Evolutionary conservation across 2,113 vertebrate species (phyloP).

Genomic region (Cyanoderma ruficeps): DNA sequence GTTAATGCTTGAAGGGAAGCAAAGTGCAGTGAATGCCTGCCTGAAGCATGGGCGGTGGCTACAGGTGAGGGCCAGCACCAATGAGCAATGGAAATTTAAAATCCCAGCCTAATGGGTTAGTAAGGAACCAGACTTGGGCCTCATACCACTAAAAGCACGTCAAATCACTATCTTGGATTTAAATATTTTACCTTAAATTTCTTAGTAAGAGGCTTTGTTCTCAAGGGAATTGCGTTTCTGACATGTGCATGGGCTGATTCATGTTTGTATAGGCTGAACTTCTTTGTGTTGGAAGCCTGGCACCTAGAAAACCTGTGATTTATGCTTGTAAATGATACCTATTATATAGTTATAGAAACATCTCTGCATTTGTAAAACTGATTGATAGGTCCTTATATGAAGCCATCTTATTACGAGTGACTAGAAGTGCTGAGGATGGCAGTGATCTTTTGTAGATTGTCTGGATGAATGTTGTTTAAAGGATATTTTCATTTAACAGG

Average conservation of each 20-base stretch:
- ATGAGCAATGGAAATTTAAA: not conserved
- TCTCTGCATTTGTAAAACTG: not conserved
- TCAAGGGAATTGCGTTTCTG: not conserved
- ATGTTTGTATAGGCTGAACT: not conserved
- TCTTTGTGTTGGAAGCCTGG: not conserved
- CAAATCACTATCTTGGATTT: not conserved
- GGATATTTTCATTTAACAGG: not conserved
- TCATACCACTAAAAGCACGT: not conserved
- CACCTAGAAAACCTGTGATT: not conserved
- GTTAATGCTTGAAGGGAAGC: conserved; percentile 75
- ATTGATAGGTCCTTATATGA: not conserved
- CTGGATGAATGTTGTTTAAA: not conserved
- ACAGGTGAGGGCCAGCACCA: not conserved
- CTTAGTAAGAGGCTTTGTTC: not conserved
- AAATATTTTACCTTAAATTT: not conserved
- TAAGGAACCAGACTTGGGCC: not conserved
- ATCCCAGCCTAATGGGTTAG: not conserved
- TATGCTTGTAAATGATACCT: not conserved
- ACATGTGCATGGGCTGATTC: not conserved
- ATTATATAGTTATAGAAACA: not conserved
- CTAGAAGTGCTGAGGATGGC: not conserved
- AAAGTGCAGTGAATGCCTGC: conserved; percentile 44
- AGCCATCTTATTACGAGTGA: not conserved
- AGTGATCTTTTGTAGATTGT: not conserved
- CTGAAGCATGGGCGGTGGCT: not conserved